A percentile compares a stretch with the other conserved stretches of the same genome.
Conservation (phyloP, 1,140 invertebrate species). For the Agrypnia vestita region DNA sequence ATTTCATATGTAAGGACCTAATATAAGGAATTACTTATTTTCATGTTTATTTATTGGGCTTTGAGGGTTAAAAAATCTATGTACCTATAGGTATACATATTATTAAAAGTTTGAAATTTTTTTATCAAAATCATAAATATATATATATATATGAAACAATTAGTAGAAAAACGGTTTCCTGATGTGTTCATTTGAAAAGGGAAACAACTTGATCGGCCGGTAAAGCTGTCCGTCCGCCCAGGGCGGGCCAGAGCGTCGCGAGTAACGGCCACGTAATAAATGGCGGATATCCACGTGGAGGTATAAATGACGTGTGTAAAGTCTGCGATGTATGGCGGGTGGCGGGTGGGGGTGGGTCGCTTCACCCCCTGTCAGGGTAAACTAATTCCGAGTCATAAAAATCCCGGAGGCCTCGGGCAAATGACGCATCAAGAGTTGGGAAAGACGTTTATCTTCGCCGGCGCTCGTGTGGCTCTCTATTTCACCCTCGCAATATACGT, state of each 20-base stretch:
- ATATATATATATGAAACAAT: too few species aligned
- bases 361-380: conserved; percentile 33
- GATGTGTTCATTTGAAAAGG: background rate
- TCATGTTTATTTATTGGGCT: too few species aligned
- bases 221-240: background rate
- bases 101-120: too few species aligned
- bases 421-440: conserved; percentile 42
- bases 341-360: background rate
- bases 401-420: conserved; percentile 35
- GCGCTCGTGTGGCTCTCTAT: background rate
- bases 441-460: conserved; percentile 36
- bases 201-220: background rate
- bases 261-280: conserved; percentile 14
- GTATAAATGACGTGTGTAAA: conserved; percentile 32
- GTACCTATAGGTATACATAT: too few species aligned
- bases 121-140: too few species aligned
- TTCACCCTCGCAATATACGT: conserved; percentile 12
- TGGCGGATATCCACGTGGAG: conserved; percentile 1
- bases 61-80: too few species aligned
- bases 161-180: too few species aligned
- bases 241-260: background rate
- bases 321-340: conserved; percentile 12
- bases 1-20: too few species aligned
- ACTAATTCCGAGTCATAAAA: conserved; percentile 49
- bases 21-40: too few species aligned